Evolutionary conservation across 2,888 invertebrate genomes (phyloP).

Genomic region (Dryobotodes eremita): DNA sequence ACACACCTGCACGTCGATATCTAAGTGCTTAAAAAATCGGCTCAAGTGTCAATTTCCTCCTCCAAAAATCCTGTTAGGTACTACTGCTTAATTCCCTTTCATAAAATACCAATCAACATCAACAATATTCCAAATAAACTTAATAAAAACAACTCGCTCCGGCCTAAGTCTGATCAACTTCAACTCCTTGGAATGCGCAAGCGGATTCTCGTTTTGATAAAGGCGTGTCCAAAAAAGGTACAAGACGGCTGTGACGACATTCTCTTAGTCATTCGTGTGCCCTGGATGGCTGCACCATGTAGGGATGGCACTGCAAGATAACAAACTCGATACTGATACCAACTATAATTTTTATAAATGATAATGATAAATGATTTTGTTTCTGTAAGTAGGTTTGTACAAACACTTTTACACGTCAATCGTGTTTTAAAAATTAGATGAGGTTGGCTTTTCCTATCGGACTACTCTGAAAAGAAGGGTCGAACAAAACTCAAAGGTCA

Average conservation of each 20-base stretch:
- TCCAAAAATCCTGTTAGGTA: neutral
- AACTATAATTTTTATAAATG: neutral
- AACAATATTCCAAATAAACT: conserved; percentile 27
- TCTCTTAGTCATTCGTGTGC: conserved; percentile 42
- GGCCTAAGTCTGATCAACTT: conserved; percentile 1
- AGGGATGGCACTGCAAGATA: conserved; percentile 33
- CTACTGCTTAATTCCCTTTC: conserved; percentile 5
- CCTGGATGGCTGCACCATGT: conserved; percentile 42
- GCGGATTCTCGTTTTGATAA: conserved; percentile 38
- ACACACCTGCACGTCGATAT: too few relatives aligned
- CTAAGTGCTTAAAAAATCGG: neutral
- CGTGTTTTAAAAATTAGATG: too few relatives aligned
- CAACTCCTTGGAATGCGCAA: conserved; percentile 24
- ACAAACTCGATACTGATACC: conserved; percentile 2
- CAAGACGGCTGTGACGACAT: conserved; percentile 34
- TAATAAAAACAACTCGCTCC: conserved; percentile 2
- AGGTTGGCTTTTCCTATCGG: too few relatives aligned
- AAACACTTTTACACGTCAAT: too few relatives aligned
- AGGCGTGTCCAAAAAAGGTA: conserved; percentile 29
- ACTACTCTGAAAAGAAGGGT: too few relatives aligned
- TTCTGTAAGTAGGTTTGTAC: too few relatives aligned
- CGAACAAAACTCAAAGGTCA: too few relatives aligned
- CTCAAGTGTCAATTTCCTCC: neutral
- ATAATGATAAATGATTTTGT: too few relatives aligned
- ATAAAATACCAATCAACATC: neutral